Evolutionary conservation across 2,797 vertebrate species (phyloP), one percentile per base, ranked within the genome.

Genomic region (Hoplostethus atlanticus): DNA sequence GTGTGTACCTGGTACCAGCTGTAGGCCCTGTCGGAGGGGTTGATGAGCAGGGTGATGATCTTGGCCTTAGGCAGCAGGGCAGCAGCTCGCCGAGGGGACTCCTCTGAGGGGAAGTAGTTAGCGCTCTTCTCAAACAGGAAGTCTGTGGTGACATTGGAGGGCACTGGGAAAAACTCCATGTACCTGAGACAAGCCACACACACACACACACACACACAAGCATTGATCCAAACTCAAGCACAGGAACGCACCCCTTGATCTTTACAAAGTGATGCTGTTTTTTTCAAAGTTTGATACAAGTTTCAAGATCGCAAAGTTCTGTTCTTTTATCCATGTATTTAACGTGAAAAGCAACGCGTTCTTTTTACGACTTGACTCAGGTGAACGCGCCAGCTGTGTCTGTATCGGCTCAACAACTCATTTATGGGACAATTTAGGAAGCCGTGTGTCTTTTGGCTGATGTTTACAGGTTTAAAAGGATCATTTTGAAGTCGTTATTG

Each of bases 71-170:
- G 97, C 58, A 99, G 85, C 65, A 99, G 94, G 59, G 97, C 96
- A 46, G 96, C 95, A 0, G 96, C 96, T 78, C 98, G 90, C 44
- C 77, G 95, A 10, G 98, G 97, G 6, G 97, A 95, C 40, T 98
- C 96, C 87, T 98, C 97, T 0, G 97, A 98, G 30, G 97, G 96
- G 89, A 99, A 98, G 74, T 99, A 99, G 92, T 97, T 97, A 56
- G 98, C 97, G 65, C 97, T 99, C 91, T 99, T 99, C 93, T 99
- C 98, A 86, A 98, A 99, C 40, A 99, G 92, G 83, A 98, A 94
- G 91, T 99, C 94, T 0, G 95, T 97, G 79, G 95, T 98, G 77
- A 92, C 65, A 36, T 99, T 99, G 53, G 96, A 95, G 50, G 97
- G 97, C 51, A 96, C 87, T 0, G 97, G 97, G 54, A 99, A 99